A percentile compares a stretch with the other conserved stretches of the same genome.
phyloP scores from a whole-genome alignment of 2,113 vertebrate species.

The Erythrocercus mccallii region DNA sequence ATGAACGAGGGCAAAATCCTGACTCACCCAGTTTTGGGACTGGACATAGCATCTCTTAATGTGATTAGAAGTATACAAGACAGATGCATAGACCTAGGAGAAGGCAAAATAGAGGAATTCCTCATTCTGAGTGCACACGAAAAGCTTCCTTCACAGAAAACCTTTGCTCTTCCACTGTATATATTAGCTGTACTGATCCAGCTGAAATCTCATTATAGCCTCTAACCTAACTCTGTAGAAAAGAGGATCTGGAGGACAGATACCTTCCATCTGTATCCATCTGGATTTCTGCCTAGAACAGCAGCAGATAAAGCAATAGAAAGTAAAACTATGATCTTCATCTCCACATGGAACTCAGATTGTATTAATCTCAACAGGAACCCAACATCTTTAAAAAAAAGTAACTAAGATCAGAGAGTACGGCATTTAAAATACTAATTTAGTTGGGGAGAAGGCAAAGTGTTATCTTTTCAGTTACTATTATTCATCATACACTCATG shows the following conservation, averaged over 20 bases:
- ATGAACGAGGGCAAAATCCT: not conserved
- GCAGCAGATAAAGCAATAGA: constrained; percentile 14
- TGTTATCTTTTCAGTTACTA: not conserved
- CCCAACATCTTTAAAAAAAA: not conserved
- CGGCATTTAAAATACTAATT: not conserved
- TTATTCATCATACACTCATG: not conserved
- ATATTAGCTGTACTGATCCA: not conserved
- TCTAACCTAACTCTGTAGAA: not conserved
- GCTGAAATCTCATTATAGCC: constrained; percentile 3
- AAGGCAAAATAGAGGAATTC: not conserved
- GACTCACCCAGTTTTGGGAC: not conserved
- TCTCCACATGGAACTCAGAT: constrained; percentile 8
- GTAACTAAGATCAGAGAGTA: not conserved
- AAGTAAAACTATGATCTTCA: not conserved
- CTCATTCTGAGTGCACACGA: not conserved
- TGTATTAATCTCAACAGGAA: not conserved
- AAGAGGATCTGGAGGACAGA: not conserved
- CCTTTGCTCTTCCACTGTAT: not conserved
- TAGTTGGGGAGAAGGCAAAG: not conserved
- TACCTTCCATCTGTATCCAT: not conserved
- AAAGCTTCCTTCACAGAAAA: not conserved
- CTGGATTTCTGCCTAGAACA: constrained; percentile 21
- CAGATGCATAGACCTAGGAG: not conserved
- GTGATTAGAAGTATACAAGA: not conserved
- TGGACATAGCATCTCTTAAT: not conserved